Base-by-base conservation (phyloP, 2,113 vertebrate species). In the Solea senegalensis region DNA sequence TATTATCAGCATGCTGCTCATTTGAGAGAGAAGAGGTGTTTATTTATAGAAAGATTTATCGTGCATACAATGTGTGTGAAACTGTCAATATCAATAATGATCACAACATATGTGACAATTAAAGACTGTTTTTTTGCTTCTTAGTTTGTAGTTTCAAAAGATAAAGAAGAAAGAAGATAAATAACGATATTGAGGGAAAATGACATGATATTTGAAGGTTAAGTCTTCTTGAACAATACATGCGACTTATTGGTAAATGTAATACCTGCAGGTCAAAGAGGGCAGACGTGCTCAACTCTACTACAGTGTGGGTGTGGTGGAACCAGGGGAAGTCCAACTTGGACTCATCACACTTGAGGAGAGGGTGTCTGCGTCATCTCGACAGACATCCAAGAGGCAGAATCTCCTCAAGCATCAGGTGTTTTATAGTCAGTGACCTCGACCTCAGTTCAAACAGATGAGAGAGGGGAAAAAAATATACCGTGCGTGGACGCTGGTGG, bases 361-460 rank as follows among this genome's bases (percentile, higher is more conserved):
- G 59, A 64, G 54, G 68, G 2, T 12, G 57, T 65, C 70, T 90
- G 85, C 81, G 74, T 84, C 86, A 88, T 11, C 54, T 53, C 69
- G 46, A 69, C 77, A 65, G 80, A 72, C 78, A 65, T 51, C 52
- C 46, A 72, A 60, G 55, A 28, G 58, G 9, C 34, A 34, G 27
- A 75, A 81, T 70, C 65, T 81, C 57, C 69, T 51, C 51, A 73
- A 90, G 88, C 90, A 91, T 89, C 90, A 88, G 90, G 89, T 91
- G 90, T 89, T 34, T 6, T 87, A 59, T 87, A 59, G 69, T 78
- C 80, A 50, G 83, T 87, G 86, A 91, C 88, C 85, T 85, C 82
- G 72, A 84, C 79, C 84, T 83, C 75, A 65, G 67, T 71, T 81
- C 75, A 74, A 57, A 78, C 56, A 72, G 50, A 43, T 55, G 49